Base-by-base conservation (phyloP, 2,888 invertebrate species). In the Sipunculus nudus region DNA sequence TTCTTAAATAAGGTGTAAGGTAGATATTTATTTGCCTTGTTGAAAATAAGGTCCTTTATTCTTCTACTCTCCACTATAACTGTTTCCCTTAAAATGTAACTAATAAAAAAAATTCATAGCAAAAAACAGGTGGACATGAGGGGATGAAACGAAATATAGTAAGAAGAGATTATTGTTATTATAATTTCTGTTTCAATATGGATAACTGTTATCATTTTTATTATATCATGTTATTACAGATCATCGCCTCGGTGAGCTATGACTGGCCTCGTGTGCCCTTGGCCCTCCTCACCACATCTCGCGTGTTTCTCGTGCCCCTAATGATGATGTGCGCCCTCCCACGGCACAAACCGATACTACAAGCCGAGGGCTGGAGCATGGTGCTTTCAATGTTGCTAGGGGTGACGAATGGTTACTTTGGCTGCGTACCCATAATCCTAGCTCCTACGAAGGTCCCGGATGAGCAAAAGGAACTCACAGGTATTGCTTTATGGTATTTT, bases 361-460 rank as follows among this genome's bases (percentile, higher is more conserved):
- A 19, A 2, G 60, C 48, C 2, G 91, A 91, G 78, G 86, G 87
- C 26, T 89, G 89, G 69, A 88, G 91, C 0, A 86, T 91, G 65
- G 75, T 89, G 19, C 88, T 91, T 59, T 89, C 90, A 8, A 78
- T 90, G 75, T 75, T 89, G 1, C 85, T 95, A 62, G 95, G 95
- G 1, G 86, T 94, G 23, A 90, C 91, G 47, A 95, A 95, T 75
- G 95, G 95, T 0, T 86, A 94, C 45, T 89, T 95, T 56, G 95
- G 95, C 3, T 93, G 94, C 61, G 89, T 95, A 31, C 95, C 95
- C 2, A 95, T 95, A 93, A 94, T 95, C 75, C 87, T 92, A 77
- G 95, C 94, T 0, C 93, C 95, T 1, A 89, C 90, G 46, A 90
- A 92, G 77, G 94, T 95, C 4, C 89, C 92, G 16, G 91, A 92